Percentiles rank a stretch among this genome's conserved stretches.
These are phyloP conservation scores for Pycnomerus fuliginosus DNA, from an alignment of 2,888 invertebrate species.

Conservation along the genomic window DNA sequence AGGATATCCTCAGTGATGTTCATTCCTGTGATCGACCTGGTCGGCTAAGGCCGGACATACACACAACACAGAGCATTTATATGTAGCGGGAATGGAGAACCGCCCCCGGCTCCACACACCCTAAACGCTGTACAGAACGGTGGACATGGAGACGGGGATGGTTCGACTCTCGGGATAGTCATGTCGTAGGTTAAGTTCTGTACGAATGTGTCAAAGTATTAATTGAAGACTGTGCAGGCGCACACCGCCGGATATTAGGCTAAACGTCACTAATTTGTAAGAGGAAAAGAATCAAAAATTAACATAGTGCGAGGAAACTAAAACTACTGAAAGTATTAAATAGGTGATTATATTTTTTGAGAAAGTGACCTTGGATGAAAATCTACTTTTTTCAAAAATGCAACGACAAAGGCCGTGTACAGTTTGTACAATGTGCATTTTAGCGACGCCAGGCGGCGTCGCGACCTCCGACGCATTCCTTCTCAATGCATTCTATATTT, in stretches of 20 bases:
- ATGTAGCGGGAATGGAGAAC: no score
- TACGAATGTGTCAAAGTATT: conserved; percentile 55
- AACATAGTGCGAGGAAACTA: conserved; percentile 44
- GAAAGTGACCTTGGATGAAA: conserved; percentile 54
- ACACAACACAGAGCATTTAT: conserved; percentile 45
- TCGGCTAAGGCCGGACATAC: conserved; percentile 45
- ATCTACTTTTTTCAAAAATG: conserved; percentile 45
- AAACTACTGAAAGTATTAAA: conserved; percentile 44
- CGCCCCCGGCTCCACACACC: conserved; percentile 11
- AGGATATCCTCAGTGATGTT: conserved; percentile 46
- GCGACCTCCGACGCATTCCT: conserved; percentile 46
- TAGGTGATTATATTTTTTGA: conserved; percentile 53
- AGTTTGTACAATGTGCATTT: conserved; percentile 41
- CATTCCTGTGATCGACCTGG: conserved; percentile 52
- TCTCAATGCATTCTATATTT: conserved; percentile 50
- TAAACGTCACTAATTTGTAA: conserved; percentile 50
- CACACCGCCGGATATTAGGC: conserved; percentile 51
- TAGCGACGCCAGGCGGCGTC: conserved; percentile 10
- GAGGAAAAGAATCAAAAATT: conserved; percentile 39
- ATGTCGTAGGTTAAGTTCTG: conserved; percentile 42
- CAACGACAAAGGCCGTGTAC: conserved; percentile 38
- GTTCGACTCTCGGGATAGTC: conserved; percentile 30
- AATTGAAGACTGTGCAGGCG: conserved; percentile 55
- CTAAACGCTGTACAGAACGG: conserved; percentile 15
- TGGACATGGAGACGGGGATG: conserved; percentile 12